A percentile compares a stretch with the other conserved stretches of the same genome.
These are phyloP conservation scores for Mixornis gularis DNA, from an alignment of 2,113 vertebrate genomes.

Conservation along the genomic window DNA sequence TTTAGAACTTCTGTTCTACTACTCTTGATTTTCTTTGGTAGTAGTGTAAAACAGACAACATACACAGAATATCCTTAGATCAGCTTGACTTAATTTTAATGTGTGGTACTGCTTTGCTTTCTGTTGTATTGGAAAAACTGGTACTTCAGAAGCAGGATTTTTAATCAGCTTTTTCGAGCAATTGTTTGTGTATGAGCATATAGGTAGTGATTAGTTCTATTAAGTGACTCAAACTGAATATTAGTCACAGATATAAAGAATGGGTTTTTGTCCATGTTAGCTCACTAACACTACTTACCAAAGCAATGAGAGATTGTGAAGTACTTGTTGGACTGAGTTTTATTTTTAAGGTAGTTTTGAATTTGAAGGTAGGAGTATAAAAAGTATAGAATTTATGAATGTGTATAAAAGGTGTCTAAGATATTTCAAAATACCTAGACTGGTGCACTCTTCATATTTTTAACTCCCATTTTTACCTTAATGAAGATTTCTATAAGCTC, in stretches of 20 bases:
- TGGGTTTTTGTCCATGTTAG: neutral
- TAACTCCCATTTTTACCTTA: neutral
- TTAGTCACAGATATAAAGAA: neutral
- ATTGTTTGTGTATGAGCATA: neutral
- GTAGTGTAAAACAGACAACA: neutral
- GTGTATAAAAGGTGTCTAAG: neutral
- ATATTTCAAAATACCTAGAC: neutral
- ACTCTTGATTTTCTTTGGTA: neutral
- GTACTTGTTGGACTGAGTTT: neutral
- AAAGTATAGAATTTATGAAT: neutral
- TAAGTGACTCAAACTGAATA: neutral
- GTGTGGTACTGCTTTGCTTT: neutral
- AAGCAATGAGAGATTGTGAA: neutral
- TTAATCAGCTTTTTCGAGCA: neutral
- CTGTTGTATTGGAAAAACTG: neutral
- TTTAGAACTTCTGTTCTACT: neutral
- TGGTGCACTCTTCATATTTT: neutral
- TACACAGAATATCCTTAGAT: neutral
- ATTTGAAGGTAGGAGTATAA: neutral
- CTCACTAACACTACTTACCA: neutral
- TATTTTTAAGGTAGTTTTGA: neutral
- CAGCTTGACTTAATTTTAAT: neutral
- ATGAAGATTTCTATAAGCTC: neutral
- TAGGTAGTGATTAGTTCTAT: neutral
- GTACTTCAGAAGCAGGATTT: neutral